Base-by-base conservation (phyloP, 2,888 invertebrate genomes). In the Idaea straminata region DNA sequence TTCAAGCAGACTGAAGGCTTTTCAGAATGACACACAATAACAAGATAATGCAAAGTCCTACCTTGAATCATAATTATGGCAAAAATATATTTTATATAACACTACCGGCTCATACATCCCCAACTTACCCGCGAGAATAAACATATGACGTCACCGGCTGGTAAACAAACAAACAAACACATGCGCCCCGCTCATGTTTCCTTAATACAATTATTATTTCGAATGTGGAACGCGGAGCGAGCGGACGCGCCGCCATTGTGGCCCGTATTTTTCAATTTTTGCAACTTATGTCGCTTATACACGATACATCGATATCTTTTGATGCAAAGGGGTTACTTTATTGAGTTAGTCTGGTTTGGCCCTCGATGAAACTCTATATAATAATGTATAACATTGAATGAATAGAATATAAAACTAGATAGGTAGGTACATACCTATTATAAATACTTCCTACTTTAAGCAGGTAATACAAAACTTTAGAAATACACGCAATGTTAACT, bases 91-190 rank as follows among this genome's bases (percentile, higher is more conserved):
- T 47, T 47, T 47, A 13, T 13, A 47, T 7, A 6, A 67, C 59
- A 62, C 35, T 34, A 66, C 64, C 68, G 36, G 65, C 74, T 78
- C 79, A 74, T 64, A 61, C 67, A 57, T 15, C 78, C 89, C 87
- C 76, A 69, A 58, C 65, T 72, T 79, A 84, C 91, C 80, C 88
- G 85, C 88, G 88, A 92, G 93, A 92, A 93, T 93, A 93, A 93
- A 93, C 93, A 93, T 88, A 91, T 93, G 93, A 93, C 93, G 93
- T 93, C 93, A 93, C 83, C 88, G 87, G 81, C 86, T 86, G 86
- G 91, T 93, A 93, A 93, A 93, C 93, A 93, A 93, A 93, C 93
- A 93, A 93, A 93, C 93, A 93, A 93, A 93, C 92, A 93, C 93
- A 92, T 92, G 91, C 93, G 92, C 91, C 84, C 85, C 91, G 92